Evolutionary conservation across 53 echinoderm and acorn worm species (phyloP).

Genomic region (Patiria pectinifera): DNA sequence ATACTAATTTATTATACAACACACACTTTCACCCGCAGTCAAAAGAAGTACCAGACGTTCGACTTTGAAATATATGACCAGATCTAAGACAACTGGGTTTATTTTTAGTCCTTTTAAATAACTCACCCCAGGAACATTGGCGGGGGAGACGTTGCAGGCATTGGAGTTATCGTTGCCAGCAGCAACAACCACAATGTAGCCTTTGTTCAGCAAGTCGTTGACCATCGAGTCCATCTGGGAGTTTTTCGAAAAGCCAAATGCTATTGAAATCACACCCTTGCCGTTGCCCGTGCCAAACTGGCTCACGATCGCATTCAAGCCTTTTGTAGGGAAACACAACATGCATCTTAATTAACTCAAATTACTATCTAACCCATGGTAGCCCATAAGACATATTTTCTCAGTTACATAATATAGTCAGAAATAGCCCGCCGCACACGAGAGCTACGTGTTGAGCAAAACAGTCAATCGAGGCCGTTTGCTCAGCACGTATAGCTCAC

Average conservation of each 20-base stretch:
- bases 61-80: too few species aligned
- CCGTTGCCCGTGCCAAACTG: not conserved
- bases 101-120: too few species aligned
- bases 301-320: not conserved
- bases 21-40: too few species aligned
- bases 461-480: too few species aligned
- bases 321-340: not conserved
- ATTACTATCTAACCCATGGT: not conserved
- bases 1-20: too few species aligned
- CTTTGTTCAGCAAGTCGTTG: not conserved
- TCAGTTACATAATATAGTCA: too few species aligned
- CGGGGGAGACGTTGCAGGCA: not conserved
- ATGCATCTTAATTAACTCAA: not conserved
- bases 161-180: not conserved
- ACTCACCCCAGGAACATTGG: not conserved
- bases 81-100: too few species aligned
- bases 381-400: not conserved
- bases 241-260: not conserved
- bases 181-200: slow-evolving; percentile 7
- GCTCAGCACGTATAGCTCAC: too few species aligned
- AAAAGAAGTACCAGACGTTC: too few species aligned
- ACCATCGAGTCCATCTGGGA: not conserved
- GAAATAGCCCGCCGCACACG: too few species aligned
- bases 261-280: slow-evolving; percentile 11
- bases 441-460: too few species aligned